These are phyloP conservation scores for Drosophila lacteicornis DNA, from an alignment of 1,140 invertebrate genomes.

Conservation along the genomic window DNA sequence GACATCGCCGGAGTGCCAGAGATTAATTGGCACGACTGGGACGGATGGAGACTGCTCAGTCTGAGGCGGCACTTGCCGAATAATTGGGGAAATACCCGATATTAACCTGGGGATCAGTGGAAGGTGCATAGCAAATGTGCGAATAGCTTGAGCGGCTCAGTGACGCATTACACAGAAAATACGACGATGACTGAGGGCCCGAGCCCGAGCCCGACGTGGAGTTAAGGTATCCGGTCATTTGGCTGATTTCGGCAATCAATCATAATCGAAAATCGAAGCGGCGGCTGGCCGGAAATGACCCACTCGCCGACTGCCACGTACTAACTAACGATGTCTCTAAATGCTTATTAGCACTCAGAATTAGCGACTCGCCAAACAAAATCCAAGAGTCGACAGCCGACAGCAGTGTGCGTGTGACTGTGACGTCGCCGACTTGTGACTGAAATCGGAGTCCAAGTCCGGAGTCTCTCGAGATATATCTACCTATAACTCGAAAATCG, in stretches of 20 bases:
- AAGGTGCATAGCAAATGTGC: conserved; percentile 48
- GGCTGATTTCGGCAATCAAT: conserved; percentile 33
- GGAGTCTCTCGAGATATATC: conserved; percentile 12
- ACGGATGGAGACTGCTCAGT: background rate
- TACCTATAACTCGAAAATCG: conserved; percentile 56
- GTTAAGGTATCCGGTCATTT: conserved; percentile 3
- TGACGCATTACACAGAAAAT: conserved; percentile 39
- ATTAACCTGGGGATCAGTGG: conserved; percentile 44
- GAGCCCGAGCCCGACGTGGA: background rate
- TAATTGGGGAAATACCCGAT: conserved; percentile 64
- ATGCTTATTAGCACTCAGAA: conserved; percentile 75
- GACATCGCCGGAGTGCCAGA: conserved; percentile 36
- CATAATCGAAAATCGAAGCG: conserved; percentile 21
- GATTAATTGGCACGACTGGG: conserved; percentile 41
- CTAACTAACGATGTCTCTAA: conserved; percentile 77
- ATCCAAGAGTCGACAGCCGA: background rate
- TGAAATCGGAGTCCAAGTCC: conserved; percentile 22
- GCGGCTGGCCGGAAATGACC: conserved; percentile 47
- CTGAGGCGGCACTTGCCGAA: conserved; percentile 26
- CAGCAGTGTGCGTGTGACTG: conserved; percentile 38
- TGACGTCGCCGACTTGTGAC: conserved; percentile 64
- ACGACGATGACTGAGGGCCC: conserved; percentile 3
- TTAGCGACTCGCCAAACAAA: conserved; percentile 55
- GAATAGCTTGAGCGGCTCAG: conserved; percentile 36
- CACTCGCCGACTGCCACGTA: conserved; percentile 56